Evolutionary conservation across 2,797 vertebrate genomes (phyloP), one percentile per base, ranked within the genome.

Genomic region (Epinephelus awoara): DNA sequence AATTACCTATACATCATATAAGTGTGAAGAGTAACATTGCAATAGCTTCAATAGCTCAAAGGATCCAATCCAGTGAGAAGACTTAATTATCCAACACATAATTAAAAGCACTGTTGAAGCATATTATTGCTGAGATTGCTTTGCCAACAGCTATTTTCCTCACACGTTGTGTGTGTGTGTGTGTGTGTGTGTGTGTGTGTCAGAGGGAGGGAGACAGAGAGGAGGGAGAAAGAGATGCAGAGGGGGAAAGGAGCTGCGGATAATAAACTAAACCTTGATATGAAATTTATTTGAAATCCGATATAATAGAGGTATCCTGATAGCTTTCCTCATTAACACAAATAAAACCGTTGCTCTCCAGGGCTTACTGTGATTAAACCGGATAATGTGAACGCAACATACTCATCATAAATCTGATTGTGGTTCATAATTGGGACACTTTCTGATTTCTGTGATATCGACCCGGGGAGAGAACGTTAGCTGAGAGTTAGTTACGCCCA

Each of bases 81-180:
- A 68, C 77, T 59, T 80, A 82, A 89, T 90, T 82, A 90, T 86
- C 62, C 77, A 74, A 61, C 72, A 82, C 25, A 27, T 81, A 76
- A 88, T 92, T 91, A 90, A 87, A 79, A 82, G 69, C 67, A 10
- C 75, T 75, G 72, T 47, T 81, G 79, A 83, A 83, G 86, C 84
- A 79, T 56, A 74, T 77, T 64, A 83, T 75, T 82, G 59, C 56
- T 72, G 72, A 55, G 47, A 79, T 57, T 71, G 67, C 15, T 71
- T 68, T 75, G 86, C 82, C 80, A 86, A 65, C 49, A 83, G 82
- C 80, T 79, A 81, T 72, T 75, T 75, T 64, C 49, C 52, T 52
- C 49, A 52, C 6, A 38, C 38, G 1, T 2, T 49, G 42, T 57
- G 12, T 63, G 40, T 27, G 19, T 27, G 46, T 9, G 6, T 46